phyloP scores from a whole-genome alignment of 2,113 vertebrate genomes.

The Hippocampus barbouri region DNA sequence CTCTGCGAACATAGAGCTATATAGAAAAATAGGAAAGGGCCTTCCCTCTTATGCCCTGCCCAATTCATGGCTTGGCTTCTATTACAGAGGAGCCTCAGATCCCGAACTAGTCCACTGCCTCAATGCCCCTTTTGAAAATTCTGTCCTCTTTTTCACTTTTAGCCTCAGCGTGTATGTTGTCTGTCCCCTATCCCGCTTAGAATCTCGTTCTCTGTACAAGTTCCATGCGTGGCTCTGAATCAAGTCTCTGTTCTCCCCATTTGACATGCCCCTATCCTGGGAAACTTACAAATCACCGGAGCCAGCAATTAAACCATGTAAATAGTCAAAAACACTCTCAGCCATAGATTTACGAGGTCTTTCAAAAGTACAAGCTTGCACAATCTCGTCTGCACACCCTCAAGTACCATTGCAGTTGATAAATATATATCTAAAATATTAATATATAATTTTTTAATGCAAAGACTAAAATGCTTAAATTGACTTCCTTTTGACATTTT shows the following conservation, averaged over 20 bases:
- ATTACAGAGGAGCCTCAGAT: conserved; percentile 40
- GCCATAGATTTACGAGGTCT: conserved; percentile 9
- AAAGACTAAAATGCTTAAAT: not conserved
- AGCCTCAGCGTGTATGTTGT: conserved; percentile 27
- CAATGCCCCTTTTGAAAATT: conserved; percentile 42
- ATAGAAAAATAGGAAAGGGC: conserved; percentile 3
- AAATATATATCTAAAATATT: too few species aligned
- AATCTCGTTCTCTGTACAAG: conserved; percentile 20
- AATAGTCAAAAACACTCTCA: conserved; percentile 29
- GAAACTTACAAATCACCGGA: conserved; percentile 32
- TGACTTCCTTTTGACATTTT: not conserved
- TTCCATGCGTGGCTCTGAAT: conserved; percentile 30
- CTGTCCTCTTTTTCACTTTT: conserved; percentile 42
- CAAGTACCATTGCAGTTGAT: not conserved
- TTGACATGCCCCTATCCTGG: conserved; percentile 27
- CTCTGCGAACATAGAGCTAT: conserved; percentile 25
- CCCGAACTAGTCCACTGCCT: conserved; percentile 44
- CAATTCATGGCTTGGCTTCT: conserved; percentile 45
- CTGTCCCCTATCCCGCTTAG: conserved; percentile 34
- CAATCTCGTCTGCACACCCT: not conserved
- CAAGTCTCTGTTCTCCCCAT: conserved; percentile 40
- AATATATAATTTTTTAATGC: too few species aligned
- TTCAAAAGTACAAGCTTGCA: conserved; percentile 13
- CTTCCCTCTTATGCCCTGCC: conserved; percentile 36
- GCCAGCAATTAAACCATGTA: conserved; percentile 38